Percentiles rank a stretch among this genome's conserved stretches.
Evolutionary conservation across 2,888 invertebrate genomes (phyloP).

Genomic region (Eubasilissa splendida): DNA sequence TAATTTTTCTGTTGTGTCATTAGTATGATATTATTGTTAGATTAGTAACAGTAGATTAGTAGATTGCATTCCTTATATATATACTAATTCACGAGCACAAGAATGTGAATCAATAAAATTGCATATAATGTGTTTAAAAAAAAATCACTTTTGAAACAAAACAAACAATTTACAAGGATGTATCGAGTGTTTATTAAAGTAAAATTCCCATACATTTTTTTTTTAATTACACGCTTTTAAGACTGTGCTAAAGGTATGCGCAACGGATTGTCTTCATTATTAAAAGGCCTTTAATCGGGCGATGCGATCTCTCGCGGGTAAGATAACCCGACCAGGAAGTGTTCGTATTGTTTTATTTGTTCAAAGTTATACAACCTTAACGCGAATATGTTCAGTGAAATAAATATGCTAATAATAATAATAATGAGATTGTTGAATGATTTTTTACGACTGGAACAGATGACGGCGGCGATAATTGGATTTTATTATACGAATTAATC

Average conservation of each 20-base stretch:
- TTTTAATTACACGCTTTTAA: slow-evolving; percentile 33
- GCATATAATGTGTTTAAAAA: no score
- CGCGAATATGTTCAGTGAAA: slow-evolving; percentile 16
- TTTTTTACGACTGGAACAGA: slow-evolving; percentile 31
- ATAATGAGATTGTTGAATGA: slow-evolving; percentile 30
- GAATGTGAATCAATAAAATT: no score
- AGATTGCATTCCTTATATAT: no score
- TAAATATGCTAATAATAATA: slow-evolving; percentile 28
- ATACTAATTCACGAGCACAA: no score
- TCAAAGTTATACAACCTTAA: slow-evolving; percentile 34
- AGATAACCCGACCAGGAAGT: slow-evolving; percentile 45
- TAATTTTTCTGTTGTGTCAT: no score
- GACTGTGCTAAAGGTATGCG: slow-evolving; percentile 17
- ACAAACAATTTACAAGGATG: background rate
- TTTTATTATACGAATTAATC: slow-evolving; percentile 25
- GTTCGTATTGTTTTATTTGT: slow-evolving; percentile 31
- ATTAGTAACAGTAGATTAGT: no score
- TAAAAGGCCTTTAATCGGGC: slow-evolving; percentile 22
- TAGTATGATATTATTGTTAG: no score
- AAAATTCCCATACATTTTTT: slow-evolving; percentile 30
- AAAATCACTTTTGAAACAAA: no score
- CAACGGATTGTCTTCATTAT: slow-evolving; percentile 25
- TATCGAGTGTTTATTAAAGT: background rate
- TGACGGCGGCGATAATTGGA: slow-evolving; percentile 21
- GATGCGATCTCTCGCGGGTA: slow-evolving; percentile 22